Percentiles rank a stretch among this genome's conserved stretches.
Evolutionary conservation across 2,888 invertebrate species (phyloP).

Genomic region (Drosophila rellima): DNA sequence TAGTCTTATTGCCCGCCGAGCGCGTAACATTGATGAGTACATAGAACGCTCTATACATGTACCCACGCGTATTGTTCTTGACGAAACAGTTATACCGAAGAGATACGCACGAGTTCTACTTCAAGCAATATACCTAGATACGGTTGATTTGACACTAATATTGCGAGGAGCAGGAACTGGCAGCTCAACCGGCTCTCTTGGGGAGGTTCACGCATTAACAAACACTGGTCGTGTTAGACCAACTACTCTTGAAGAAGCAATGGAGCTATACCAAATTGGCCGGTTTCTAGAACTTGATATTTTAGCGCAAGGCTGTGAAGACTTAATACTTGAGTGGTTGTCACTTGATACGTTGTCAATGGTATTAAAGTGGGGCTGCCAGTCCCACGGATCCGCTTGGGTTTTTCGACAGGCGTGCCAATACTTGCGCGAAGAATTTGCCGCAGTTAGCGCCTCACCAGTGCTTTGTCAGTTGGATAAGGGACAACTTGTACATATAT

Average conservation of each 20-base stretch:
- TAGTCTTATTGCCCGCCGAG: constrained; percentile 91
- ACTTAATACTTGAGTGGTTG: constrained; percentile 95
- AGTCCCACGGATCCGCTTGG: constrained; percentile 96
- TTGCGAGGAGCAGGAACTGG: constrained; percentile 89
- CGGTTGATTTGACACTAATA: constrained; percentile 94
- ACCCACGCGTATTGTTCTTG: constrained; percentile 93
- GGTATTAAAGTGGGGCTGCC: constrained; percentile 95
- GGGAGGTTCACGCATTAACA: constrained; percentile 91
- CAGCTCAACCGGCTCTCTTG: constrained; percentile 88
- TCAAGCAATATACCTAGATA: constrained; percentile 95
- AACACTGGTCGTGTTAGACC: constrained; percentile 90
- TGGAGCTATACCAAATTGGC: constrained; percentile 98
- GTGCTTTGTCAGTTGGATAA: constrained; percentile 92
- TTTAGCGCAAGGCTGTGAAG: constrained; percentile 98
- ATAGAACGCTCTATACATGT: constrained; percentile 91
- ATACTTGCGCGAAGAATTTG: constrained; percentile 96
- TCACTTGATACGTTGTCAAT: constrained; percentile 93
- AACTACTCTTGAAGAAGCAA: constrained; percentile 95
- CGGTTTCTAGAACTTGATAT: constrained; percentile 97
- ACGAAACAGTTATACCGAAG: constrained; percentile 97
- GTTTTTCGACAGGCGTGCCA: constrained; percentile 95
- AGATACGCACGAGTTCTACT: constrained; percentile 96
- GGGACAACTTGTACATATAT: constrained; percentile 90
- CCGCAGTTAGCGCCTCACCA: constrained; percentile 90
- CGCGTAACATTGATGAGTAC: constrained; percentile 91